phyloP scores from a whole-genome alignment of 2,797 vertebrate species.

The Potorous gilbertii region DNA sequence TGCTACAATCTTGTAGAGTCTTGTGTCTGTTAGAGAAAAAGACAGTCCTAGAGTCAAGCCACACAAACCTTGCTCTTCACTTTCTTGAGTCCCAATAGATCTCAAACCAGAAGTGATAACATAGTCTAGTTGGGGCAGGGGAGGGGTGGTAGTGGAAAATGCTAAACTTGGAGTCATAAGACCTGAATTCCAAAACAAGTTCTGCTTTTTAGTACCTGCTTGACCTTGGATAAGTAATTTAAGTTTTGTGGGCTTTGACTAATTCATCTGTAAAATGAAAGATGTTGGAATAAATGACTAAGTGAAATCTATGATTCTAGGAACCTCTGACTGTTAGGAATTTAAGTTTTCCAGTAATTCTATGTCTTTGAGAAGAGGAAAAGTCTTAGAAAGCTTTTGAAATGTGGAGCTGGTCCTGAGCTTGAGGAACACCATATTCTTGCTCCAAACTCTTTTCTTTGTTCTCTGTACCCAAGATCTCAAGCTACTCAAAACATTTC shows the following conservation, averaged over 20 bases:
- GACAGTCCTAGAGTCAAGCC: background rate
- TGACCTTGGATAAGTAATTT: background rate
- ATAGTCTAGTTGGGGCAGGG: background rate
- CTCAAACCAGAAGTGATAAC: background rate
- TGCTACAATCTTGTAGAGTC: background rate
- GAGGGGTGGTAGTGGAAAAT: too few species aligned
- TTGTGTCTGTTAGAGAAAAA: background rate
- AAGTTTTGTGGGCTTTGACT: background rate
- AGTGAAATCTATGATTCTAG: background rate
- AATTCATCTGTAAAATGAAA: background rate
- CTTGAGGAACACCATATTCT: background rate
- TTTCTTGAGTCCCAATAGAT: background rate
- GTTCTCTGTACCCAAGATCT: background rate
- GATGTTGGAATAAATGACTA: background rate
- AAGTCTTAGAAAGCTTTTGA: background rate
- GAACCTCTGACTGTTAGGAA: background rate
- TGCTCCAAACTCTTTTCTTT: background rate
- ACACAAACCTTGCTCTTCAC: background rate
- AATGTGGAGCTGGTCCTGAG: background rate
- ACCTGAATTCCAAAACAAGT: background rate
- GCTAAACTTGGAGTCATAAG: background rate
- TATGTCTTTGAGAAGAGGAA: background rate
- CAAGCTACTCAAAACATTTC: background rate
- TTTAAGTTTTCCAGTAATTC: background rate
- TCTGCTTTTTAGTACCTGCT: background rate